Evolutionary conservation across 1,140 invertebrate species (phyloP), one percentile per base, ranked within the genome.

Genomic region (Daktulosphaira vitifoliae): DNA sequence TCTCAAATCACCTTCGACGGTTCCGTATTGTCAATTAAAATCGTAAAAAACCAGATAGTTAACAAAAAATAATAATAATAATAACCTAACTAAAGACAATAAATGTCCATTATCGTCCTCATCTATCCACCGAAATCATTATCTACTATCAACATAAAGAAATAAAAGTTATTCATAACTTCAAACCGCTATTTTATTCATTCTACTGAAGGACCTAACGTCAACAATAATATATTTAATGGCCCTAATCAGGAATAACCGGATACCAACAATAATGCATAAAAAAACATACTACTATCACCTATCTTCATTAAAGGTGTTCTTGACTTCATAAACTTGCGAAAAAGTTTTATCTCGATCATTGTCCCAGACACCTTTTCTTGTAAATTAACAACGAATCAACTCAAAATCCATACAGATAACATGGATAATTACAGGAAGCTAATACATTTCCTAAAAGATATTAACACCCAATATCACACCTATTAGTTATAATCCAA

Each of bases 221-320:
- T 44, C 15, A 15, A 44, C 39, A 15, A 44, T 44, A 44, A 44
- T 15, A 15, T 44, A 44, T 44, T 44, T 44, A 11, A 44, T 44
- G n/a, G 15, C 15, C n/a, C 39, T 16, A 16, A 44, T 44, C 39
- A 44, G 39, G n/a, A 44, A 15, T 15, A 44, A 44, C 39, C 39
- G 39, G 39, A 44, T 44, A 44, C n/a, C 39, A 44, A 44, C 39
- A 44, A 44, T 44, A 44, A 44, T 44, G 39, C 39, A 44, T n/a
- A 5, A 15, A 44, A 44, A 44, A 44, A 7, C 39, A n/a, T 44
- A 7, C n/a, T n/a, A 44, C 39, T 15, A 7, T 15, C 39, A 44
- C 39, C n/a, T 4, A 44, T 44, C 39, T 44, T 44, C 39, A 44
- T 44, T 15, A 44, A 44, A 44, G 39, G 39, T 15, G 39, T 44